Base-by-base conservation (phyloP, 2,113 vertebrate genomes). In the Siniperca chuatsi region DNA sequence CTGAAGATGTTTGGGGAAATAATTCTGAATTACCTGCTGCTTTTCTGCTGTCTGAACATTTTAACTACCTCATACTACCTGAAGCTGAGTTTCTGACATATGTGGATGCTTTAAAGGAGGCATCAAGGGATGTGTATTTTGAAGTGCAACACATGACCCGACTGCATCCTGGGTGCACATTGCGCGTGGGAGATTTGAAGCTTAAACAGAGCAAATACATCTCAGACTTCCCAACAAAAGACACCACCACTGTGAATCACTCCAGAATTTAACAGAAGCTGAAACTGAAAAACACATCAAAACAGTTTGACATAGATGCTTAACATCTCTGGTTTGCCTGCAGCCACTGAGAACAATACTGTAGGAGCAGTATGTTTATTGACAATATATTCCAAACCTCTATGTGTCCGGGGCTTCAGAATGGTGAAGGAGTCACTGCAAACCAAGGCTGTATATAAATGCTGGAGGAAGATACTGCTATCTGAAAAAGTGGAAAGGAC, bases 401-500 rank as follows among this genome's bases (percentile, higher is more conserved):
- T 33, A 13, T 54, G 25, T 58, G 55, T 64, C 35, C 18, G 40
- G 25, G 33, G 64, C 50, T 87, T 67, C 29, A 67, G 25, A 61
- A 44, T 15, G 35, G 29, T 13, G 18, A 80, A 40, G 3, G 52
- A 83, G 65, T 78, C 18, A 5, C 37, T 82, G 72, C 57, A 46
- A 76, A 29, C 52, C 40, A 64, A 25, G 57, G 33, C 65, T 69
- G 35, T 62, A 71, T 70, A 72, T 55, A 37, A 78, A 85, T 64
- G 40, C 37, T 40, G n/a, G n/a, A 60, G 60, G 62, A 81, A 80
- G 79, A 15, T 85, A 57, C 57, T 79, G 48, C 76, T 67, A 50
- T 77, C n/a, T 50, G 16, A 71, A 66, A 55, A 74, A 61, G n/a
- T 42, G 65, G 84, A 78, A 83, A 91, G 85, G 79, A 78, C 75